phyloP scores from a whole-genome alignment of 1,140 invertebrate genomes.

The Drosophila ficusphila region DNA sequence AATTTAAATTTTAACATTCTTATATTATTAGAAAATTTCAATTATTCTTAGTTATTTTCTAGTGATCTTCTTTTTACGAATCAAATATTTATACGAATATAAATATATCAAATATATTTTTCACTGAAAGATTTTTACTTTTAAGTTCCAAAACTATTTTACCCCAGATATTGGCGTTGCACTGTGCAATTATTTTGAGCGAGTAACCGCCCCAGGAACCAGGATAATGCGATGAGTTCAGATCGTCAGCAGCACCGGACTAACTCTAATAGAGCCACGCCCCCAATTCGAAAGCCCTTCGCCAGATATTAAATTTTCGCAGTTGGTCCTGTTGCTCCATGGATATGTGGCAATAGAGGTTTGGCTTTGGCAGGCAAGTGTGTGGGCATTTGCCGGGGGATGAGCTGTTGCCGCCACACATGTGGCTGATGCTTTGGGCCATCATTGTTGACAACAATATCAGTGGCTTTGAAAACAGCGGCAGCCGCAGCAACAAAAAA shows the following conservation, averaged over 20 bases:
- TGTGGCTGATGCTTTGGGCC: conserved; percentile 79
- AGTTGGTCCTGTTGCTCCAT: conserved; percentile 9
- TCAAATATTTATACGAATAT: too few relatives aligned
- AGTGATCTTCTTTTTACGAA: too few relatives aligned
- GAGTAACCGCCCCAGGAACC: conserved; percentile 30
- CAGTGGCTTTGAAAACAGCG: conserved; percentile 56
- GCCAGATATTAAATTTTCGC: conserved; percentile 69
- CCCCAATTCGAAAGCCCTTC: conserved; percentile 30
- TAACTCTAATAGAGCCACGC: conserved; percentile 65
- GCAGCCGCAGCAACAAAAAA: conserved; percentile 39
- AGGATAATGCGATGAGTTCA: conserved; percentile 70
- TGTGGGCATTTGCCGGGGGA: conserved; percentile 50
- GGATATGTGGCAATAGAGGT: conserved; percentile 56
- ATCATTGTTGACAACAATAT: conserved; percentile 81
- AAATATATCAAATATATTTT: too few relatives aligned
- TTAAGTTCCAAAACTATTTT: too few relatives aligned
- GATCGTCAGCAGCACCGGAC: conserved; percentile 58
- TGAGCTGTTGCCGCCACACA: conserved; percentile 71
- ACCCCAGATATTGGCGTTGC: conserved; percentile 15
- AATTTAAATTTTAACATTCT: background rate
- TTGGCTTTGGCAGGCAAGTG: conserved; percentile 36
- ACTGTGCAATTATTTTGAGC: conserved; percentile 59
- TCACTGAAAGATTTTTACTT: too few relatives aligned
- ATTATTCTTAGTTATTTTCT: too few relatives aligned
- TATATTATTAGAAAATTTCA: too few relatives aligned